phyloP scores from a whole-genome alignment of 2,113 vertebrate genomes.

The Haemorhous mexicanus region DNA sequence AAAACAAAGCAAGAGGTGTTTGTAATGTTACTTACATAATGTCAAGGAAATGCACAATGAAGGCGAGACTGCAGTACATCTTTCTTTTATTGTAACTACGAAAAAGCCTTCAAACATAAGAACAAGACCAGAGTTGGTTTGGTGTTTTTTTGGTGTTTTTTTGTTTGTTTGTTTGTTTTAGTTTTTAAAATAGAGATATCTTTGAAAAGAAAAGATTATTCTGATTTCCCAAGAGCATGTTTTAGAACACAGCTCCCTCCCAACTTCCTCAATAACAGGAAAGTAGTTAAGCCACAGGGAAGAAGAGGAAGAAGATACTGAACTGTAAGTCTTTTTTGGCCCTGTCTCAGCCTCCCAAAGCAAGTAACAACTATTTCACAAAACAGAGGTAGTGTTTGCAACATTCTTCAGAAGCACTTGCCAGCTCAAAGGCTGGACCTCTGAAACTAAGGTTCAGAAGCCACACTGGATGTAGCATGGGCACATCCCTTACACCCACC shows the following conservation, averaged over 20 bases:
- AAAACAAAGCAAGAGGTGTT: background rate
- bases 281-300: background rate
- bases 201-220: background rate
- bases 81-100: background rate
- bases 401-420: background rate
- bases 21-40: background rate
- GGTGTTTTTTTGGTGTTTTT: too few species aligned
- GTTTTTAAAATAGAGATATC: background rate
- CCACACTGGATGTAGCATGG: background rate
- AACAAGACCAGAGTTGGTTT: background rate
- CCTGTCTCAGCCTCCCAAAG: background rate
- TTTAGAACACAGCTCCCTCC: background rate
- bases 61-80: background rate
- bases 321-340: background rate
- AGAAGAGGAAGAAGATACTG: background rate
- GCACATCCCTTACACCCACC: background rate
- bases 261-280: slow-evolving; percentile 14
- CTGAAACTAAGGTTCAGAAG: background rate
- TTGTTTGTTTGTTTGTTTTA: too few species aligned
- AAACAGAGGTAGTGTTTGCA: background rate
- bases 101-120: background rate
- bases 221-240: background rate
- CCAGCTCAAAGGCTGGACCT: background rate
- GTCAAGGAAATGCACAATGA: background rate
- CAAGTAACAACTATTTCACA: background rate